Percentiles rank a stretch among this genome's conserved stretches.
Evolutionary conservation across 2,113 vertebrate genomes (phyloP).

Genomic region (Chionodraco myersi): DNA sequence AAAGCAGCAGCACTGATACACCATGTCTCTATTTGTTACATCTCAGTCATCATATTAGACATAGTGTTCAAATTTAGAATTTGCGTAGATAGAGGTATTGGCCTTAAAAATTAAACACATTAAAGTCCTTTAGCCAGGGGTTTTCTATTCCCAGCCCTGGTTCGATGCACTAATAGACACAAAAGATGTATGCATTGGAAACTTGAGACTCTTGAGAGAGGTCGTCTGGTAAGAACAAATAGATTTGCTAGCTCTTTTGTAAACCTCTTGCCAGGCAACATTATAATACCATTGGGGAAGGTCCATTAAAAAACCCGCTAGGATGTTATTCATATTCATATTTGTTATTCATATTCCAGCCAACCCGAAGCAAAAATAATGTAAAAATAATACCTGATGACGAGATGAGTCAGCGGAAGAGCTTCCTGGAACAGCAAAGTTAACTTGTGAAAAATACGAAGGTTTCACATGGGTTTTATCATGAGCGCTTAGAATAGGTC

Average conservation of each 20-base stretch:
- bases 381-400: conserved; percentile 75
- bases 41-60: conserved; percentile 9
- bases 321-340: conserved; percentile 62
- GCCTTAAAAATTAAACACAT: conserved; percentile 20
- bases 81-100: conserved; percentile 28
- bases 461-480: not conserved
- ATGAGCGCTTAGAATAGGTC: conserved; percentile 4
- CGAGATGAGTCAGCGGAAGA: conserved; percentile 63
- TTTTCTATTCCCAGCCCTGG: conserved; percentile 48
- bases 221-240: conserved; percentile 53
- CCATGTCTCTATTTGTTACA: not conserved
- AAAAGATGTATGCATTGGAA: conserved; percentile 57
- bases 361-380: conserved; percentile 60
- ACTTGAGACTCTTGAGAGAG: conserved; percentile 56
- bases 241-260: conserved; percentile 57
- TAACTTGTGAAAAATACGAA: conserved; percentile 43
- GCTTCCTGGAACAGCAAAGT: conserved; percentile 67
- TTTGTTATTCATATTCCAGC: conserved; percentile 11
- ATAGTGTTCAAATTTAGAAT: conserved; percentile 28
- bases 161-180: conserved; percentile 22
- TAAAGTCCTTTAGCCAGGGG: not conserved
- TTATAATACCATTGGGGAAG: conserved; percentile 59
- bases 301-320: conserved; percentile 71
- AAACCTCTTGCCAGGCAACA: conserved; percentile 56
- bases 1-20: not conserved